Evolutionary conservation across 2,113 vertebrate genomes (phyloP), one percentile per base, ranked within the genome.

Genomic region (Centropristis striata): DNA sequence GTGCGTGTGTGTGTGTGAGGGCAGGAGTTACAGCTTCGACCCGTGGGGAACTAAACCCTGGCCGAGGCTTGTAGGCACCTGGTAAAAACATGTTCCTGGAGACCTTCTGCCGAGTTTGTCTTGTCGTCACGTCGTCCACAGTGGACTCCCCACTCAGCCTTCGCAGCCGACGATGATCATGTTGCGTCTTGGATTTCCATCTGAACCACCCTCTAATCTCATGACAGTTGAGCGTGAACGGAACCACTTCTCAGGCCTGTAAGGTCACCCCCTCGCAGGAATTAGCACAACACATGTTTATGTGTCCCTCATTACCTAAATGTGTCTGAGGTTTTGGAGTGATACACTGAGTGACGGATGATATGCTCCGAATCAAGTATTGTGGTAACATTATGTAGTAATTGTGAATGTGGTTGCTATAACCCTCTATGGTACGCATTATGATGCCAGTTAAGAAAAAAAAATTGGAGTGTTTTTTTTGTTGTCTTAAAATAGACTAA

Each of bases 101-200:
- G 84, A 87, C 90, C 88, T 85, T 90, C 70, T 75, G 79, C 80
- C 18, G 55, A 81, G 86, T 88, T 90, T 84, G 87, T 89, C 90
- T 91, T 94, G 93, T 95, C 92, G 72, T 88, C 90, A 88, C 84
- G 39, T 91, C 72, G 55, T 90, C 90, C 88, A 65, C 85, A 66
- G 91, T 81, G 89, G 90, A 91, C 88, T 89, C 83, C 74, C 90
- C 83, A 55, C 80, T 86, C 84, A 59, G 84, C 84, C 83, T 64
- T 78, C 71, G 27, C 61, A 75, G 77, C 79, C 75, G 57, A 50
- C 16, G 68, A 65, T 55, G 84, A 90, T 91, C 85, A 39, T 23
- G 86, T 91, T 90, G 90, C 90, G 18, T 93, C 92, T 95, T 94
- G 87, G 85, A 85, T 94, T 94, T 93, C 92, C 86, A 81, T 91